phyloP scores from a whole-genome alignment of 2,113 vertebrate genomes.

The Pseudorhombus dupliciocellatus region DNA sequence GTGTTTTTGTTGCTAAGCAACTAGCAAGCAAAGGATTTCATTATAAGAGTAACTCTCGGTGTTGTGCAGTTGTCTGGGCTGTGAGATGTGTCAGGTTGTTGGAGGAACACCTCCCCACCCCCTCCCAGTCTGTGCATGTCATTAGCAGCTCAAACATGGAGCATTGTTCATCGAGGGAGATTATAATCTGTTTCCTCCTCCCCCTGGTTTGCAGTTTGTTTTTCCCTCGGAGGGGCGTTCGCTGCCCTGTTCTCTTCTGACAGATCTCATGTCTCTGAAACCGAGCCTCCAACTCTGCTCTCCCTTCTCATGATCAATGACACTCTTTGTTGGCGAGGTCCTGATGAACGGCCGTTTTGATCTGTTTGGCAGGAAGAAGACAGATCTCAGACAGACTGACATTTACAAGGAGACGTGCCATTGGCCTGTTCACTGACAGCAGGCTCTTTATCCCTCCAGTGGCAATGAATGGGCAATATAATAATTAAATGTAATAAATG shows the following conservation, averaged over 20 bases:
- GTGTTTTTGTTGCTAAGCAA: slow-evolving; percentile 81
- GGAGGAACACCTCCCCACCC: slow-evolving; percentile 55
- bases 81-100: slow-evolving; percentile 68
- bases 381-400: background rate
- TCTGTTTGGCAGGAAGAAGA: slow-evolving; percentile 37
- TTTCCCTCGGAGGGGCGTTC: slow-evolving; percentile 5
- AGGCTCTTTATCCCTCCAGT: background rate
- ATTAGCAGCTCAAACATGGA: slow-evolving; percentile 62
- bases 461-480: background rate
- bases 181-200: slow-evolving; percentile 61
- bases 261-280: slow-evolving; percentile 29
- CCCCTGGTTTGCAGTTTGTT: slow-evolving; percentile 29
- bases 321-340: slow-evolving; percentile 29
- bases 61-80: slow-evolving; percentile 71
- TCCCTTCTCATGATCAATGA: slow-evolving; percentile 50
- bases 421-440: background rate
- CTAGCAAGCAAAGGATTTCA: slow-evolving; percentile 76
- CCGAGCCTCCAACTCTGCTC: slow-evolving; percentile 24
- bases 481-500: no score
- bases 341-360: slow-evolving; percentile 61
- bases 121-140: slow-evolving; percentile 60
- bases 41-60: slow-evolving; percentile 71
- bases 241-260: slow-evolving; percentile 24
- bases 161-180: slow-evolving; percentile 55
- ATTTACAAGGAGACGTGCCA: background rate